These are phyloP conservation scores for Coelinius sp. DNA, from an alignment of 2,888 invertebrate genomes.

Conservation along the genomic window DNA sequence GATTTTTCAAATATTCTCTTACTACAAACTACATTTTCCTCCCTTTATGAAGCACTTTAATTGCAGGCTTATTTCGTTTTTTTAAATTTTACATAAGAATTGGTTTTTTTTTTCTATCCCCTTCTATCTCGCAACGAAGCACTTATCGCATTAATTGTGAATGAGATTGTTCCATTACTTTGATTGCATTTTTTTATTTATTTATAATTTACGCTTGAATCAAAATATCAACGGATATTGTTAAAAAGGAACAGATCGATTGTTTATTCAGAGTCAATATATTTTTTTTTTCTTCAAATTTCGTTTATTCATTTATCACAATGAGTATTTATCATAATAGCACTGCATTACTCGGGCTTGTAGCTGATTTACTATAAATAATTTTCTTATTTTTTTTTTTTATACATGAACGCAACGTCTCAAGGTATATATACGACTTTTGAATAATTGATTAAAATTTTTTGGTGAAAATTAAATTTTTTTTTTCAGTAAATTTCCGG, in stretches of 20 bases:
- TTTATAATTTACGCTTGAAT: constrained; percentile 26
- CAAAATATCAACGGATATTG: neutral
- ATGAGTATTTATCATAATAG: constrained; percentile 39
- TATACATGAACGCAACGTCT: constrained; percentile 8
- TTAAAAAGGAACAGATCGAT: neutral
- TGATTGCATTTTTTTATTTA: constrained; percentile 25
- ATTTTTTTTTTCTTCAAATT: neutral
- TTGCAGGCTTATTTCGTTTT: constrained; percentile 55
- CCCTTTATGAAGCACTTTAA: constrained; percentile 47
- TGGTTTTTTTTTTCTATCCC: constrained; percentile 47
- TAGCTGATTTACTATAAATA: constrained; percentile 23
- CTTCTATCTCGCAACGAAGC: constrained; percentile 55
- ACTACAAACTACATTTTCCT: constrained; percentile 18
- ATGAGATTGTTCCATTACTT: constrained; percentile 32
- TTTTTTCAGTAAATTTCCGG: neutral
- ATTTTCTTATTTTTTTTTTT: neutral
- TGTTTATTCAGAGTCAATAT: neutral
- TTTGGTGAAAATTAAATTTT: neutral
- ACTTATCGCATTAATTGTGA: constrained; percentile 58
- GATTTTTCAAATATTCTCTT: too few species aligned
- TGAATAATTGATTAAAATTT: neutral
- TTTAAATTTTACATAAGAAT: constrained; percentile 53
- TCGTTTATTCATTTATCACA: constrained; percentile 42
- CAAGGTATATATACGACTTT: neutral
- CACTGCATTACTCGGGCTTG: constrained; percentile 24